Evolutionary conservation across 2,113 vertebrate species (phyloP), one percentile per base, ranked within the genome.

Genomic region (Cricetomys ansorgei): DNA sequence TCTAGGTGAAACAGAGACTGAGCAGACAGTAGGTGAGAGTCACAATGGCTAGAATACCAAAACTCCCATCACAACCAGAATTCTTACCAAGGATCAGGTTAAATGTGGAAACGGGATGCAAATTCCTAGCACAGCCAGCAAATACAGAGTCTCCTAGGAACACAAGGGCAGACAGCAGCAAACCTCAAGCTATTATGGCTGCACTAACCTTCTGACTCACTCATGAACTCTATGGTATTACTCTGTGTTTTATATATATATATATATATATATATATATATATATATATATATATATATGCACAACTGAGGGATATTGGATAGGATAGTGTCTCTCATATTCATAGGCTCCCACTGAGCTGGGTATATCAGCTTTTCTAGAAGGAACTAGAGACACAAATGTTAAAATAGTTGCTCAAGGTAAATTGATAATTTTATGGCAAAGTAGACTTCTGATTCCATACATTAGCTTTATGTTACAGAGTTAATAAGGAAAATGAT

Each of bases 121-220:
- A 75, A 11, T 55, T n/a, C 5, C 40, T 79, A 92, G 19, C 17
- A 1, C 12, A 34, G 40, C 37, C 29, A 10, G 34, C 12, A 43
- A 25, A 62, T 9, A 25, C 1, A 89, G 73, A 3, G 7, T 29
- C 13, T 88, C 7, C 37, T 12, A 8, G 77, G 34, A 37, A 55
- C 37, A 65, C 48, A 40, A 23, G 31, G 64, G 57, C 27, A 62
- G 10, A 23, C 55, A 4, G 43, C 25, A 27, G 37, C 12, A 5
- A 19, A 12, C 0, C 0, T 15, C 7, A 27, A 23, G 11, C 27
- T n/a, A 27, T 40, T 40, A 0, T 0, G 4, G 0, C 45, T 70
- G 0, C 12, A 27, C 31, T n/a, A 27, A 40, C 25, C 29, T 75
- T 1, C 0, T 6, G 34, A 6, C 1, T 79, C 34, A 43, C 50